Conservation (phyloP, 30 jellyfish, hydroid and myxozoan genomes). For the Morbakka virulenta region DNA sequence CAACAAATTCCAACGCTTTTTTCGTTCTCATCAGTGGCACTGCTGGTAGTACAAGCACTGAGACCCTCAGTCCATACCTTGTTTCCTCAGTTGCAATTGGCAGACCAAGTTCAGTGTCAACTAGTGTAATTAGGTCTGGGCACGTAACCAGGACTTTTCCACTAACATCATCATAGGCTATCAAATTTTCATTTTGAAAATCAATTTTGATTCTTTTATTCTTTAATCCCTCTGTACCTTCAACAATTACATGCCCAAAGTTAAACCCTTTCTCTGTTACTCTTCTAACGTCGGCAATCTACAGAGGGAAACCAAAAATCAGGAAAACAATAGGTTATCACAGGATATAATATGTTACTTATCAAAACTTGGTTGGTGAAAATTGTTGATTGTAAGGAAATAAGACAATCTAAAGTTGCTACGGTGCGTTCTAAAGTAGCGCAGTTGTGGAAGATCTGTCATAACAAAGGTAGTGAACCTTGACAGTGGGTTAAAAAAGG, state of each 20-base stretch:
- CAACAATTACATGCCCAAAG: slow-evolving; percentile 28
- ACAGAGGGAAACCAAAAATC: not conserved
- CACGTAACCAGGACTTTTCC: slow-evolving; percentile 19
- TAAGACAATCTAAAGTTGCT: too few relatives aligned
- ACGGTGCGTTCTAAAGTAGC: too few relatives aligned
- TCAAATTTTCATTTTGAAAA: slow-evolving; percentile 56
- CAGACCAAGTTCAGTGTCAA: slow-evolving; percentile 61
- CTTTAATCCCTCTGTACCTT: slow-evolving; percentile 10
- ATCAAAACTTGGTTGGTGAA: too few relatives aligned
- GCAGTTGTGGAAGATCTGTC: too few relatives aligned
- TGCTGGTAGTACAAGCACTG: slow-evolving; percentile 48
- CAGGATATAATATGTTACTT: too few relatives aligned
- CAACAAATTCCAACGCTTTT: slow-evolving; percentile 40
- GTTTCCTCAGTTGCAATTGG: slow-evolving; percentile 52
- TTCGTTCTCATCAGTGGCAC: slow-evolving; percentile 45
- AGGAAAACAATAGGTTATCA: too few relatives aligned
- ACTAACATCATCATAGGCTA: slow-evolving; percentile 25
- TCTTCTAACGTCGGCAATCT: slow-evolving; percentile 33
- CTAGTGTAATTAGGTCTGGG: slow-evolving; percentile 62
- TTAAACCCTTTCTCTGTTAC: slow-evolving; percentile 55
- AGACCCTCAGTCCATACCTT: slow-evolving; percentile 55
- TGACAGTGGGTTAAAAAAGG: too few relatives aligned
- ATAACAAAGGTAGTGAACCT: too few relatives aligned
- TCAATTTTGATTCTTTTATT: slow-evolving; percentile 25
- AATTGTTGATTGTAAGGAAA: too few relatives aligned